These are phyloP conservation scores for Ceyx melanurus DNA, from an alignment of 2,113 vertebrate species.

Conservation along the genomic window DNA sequence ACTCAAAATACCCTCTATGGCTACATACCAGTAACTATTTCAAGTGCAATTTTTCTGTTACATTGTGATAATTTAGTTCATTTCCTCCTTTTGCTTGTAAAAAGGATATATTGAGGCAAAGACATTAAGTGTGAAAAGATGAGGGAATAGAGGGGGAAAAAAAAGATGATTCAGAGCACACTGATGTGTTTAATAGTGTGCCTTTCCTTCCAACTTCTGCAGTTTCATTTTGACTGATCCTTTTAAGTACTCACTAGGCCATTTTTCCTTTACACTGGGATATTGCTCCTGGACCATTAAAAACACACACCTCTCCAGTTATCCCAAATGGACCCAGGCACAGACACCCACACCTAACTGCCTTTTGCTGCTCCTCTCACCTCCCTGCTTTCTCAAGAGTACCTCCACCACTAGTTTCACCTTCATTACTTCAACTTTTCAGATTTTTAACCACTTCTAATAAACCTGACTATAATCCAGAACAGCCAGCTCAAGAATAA, in stretches of 20 bases:
- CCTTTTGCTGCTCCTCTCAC: background rate
- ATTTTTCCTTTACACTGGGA: background rate
- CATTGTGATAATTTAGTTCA: background rate
- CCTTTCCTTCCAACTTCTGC: background rate
- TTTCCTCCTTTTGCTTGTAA: background rate
- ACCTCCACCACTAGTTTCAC: background rate
- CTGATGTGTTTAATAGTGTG: background rate
- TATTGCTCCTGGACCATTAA: background rate
- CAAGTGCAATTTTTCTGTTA: background rate
- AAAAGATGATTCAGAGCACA: too few relatives aligned
- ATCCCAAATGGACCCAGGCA: background rate
- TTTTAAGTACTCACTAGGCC: background rate
- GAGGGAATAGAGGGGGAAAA: too few relatives aligned
- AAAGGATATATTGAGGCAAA: background rate
- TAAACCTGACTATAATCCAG: background rate
- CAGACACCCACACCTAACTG: background rate
- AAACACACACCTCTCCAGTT: background rate
- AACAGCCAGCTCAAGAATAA: background rate
- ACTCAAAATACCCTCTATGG: background rate
- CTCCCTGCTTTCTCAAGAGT: background rate
- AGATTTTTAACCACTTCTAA: background rate
- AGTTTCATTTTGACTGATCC: constrained; percentile 36
- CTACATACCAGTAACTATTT: background rate
- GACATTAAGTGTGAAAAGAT: background rate
- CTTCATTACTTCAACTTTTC: background rate